Evolutionary conservation across 1,140 invertebrate species (phyloP), one percentile per base, ranked within the genome.

Genomic region (Nebria ingens): DNA sequence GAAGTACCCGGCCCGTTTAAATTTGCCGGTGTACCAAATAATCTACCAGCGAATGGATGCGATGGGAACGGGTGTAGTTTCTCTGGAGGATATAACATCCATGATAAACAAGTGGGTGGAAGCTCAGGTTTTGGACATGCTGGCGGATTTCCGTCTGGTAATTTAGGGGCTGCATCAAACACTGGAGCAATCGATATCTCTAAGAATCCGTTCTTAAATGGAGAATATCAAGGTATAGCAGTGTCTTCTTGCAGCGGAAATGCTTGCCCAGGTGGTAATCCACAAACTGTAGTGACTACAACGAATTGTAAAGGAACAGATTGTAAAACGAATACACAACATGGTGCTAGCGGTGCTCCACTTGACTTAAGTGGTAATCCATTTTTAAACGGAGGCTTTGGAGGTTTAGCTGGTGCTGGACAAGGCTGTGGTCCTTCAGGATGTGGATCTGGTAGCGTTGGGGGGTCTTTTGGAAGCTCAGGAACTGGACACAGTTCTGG

Each of bases 151-250:
- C 54, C 50, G 50, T 9, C 45, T 45, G 51, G 52, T 52, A 12
- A 58, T 21, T 56, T 59, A 50, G 52, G 45, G 3, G 22, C 17
- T 49, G 53, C 51, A 51, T 54, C 25, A 51, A 53, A 56, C 34
- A 53, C 40, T 54, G 40, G 53, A 49, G 55, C 58, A 45, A 52
- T 70, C 19, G 65, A 71, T 54, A 51, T 70, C 1, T 58, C 63
- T 23, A 67, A 65, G 20, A 71, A 68, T 58, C 66, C 66, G 2
- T 68, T 68, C 62, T 56, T 68, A 22, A 65, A 61, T 42, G 65
- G 64, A 19, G 52, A 58, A 29, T 56, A 59, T 51, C 12, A 58
- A 50, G 21, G 54, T 17, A 29, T 51, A 15, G 42, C 53, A 19
- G 57, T 57, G 23, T 34, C 49, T 1, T 56, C 42, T 38, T 25